Evolutionary conservation across 2,113 vertebrate species (phyloP), one percentile per base, ranked within the genome.

Genomic region (Anolis sagrei): DNA sequence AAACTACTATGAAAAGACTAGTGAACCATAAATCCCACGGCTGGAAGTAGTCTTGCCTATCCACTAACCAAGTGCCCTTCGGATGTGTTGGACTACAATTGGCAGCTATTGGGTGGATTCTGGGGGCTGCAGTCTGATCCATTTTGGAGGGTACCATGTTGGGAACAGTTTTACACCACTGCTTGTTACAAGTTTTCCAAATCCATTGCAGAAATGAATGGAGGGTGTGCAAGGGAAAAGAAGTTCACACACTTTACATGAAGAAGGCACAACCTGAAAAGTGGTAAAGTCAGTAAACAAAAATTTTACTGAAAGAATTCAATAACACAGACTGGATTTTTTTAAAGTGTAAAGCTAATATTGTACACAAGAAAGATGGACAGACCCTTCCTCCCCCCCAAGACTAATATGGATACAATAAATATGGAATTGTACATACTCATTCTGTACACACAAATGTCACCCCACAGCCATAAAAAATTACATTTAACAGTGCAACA

Each of bases 321-420:
- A 93, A 96, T 98, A 97, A 98, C 98, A 98, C 97, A 97, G 96
- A 98, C 90, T 93, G 94, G 96, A 95, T 95, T 97, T 95, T 93
- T 91, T 97, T 97, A 92, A 97, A 97, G 97, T 97, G 97, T 97
- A 97, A 98, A 98, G 97, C 98, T 98, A 98, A 97, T 86, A 95
- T 97, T 97, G 97, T 97, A 97, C 97, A 98, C 97, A 97, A 95
- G 94, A 93, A 95, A 94, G 92, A 95, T 95, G 97, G 95, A 97
- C 96, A 97, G 97, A 98, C 96, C 95, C 95, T 97, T 97, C 96
- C 96, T 97, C 84, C 49, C 96, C 97, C 84, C 49, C 97, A 97
- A 97, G 98, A 98, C 97, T 98, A 98, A 97, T 95, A 97, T 97
- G 98, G 96, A 97, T 97, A 98, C 97, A 99, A 99, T 99, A 99